Evolutionary conservation across 92 coral and sea anemone genomes (phyloP).

Genomic region (Zoanthus sansibaricus): DNA sequence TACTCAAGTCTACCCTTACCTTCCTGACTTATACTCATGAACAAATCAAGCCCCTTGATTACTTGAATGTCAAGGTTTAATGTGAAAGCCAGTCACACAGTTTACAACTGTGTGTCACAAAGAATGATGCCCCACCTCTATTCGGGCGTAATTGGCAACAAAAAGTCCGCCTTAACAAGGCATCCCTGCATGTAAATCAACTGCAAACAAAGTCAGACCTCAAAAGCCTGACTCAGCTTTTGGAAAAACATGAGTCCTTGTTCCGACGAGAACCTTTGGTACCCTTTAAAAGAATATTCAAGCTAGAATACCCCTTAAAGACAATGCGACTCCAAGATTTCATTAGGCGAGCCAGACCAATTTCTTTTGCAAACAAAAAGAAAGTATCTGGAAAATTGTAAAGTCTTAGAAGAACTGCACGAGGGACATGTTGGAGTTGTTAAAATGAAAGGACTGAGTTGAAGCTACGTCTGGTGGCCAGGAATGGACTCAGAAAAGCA

Average conservation of each 20-base stretch:
- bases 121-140: slow-evolving; percentile 30
- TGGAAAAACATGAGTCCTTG: neutral
- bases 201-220: neutral
- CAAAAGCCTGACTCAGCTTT: neutral
- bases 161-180: neutral
- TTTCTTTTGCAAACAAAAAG: no score
- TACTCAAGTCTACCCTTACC: neutral
- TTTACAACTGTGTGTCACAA: slow-evolving; percentile 45
- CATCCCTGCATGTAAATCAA: slow-evolving; percentile 1
- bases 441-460: no score
- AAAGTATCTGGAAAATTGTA: no score
- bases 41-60: slow-evolving; percentile 57
- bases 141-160: slow-evolving; percentile 10
- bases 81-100: slow-evolving; percentile 35
- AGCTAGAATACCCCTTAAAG: no score
- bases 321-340: no score
- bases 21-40: slow-evolving; percentile 47
- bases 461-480: no score
- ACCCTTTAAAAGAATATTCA: no score
- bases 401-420: no score
- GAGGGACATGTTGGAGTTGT: no score
- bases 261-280: neutral
- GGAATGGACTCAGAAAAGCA: slow-evolving; percentile 10
- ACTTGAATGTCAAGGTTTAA: slow-evolving; percentile 36
- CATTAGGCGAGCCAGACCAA: no score